Evolutionary conservation across 2,797 vertebrate genomes (phyloP).

Genomic region (Acomys russatus): DNA sequence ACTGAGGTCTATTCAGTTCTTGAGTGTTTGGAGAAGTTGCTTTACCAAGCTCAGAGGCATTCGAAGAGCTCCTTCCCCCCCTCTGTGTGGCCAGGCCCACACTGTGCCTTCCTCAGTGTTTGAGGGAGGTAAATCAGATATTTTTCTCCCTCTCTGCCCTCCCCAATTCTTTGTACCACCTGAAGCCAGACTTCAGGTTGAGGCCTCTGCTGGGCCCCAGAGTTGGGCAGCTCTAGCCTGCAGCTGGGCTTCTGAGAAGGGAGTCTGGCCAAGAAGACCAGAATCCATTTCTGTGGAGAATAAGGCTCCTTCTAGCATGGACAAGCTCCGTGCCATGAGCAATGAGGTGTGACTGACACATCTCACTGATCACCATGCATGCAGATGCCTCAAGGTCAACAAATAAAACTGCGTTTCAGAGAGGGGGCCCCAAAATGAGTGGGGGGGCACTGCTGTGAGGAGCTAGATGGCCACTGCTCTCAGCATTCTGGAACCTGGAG

Average conservation of each 20-base stretch:
- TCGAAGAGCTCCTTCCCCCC: background rate
- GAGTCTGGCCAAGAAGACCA: background rate
- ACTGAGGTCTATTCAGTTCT: background rate
- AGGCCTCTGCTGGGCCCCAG: background rate
- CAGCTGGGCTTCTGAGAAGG: background rate
- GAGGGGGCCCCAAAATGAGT: rapidly evolving
- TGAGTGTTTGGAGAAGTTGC: background rate
- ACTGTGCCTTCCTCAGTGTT: background rate
- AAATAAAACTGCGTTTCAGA: background rate
- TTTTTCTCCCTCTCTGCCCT: background rate
- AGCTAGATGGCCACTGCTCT: background rate
- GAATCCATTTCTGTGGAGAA: background rate
- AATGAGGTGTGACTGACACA: background rate
- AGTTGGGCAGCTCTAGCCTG: background rate
- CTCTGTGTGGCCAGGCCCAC: background rate
- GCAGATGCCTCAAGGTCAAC: background rate
- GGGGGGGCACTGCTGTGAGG: rapidly evolving
- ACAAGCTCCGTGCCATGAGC: background rate
- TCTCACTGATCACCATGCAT: background rate
- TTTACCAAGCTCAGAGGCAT: background rate
- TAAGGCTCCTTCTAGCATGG: background rate
- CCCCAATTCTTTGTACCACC: background rate
- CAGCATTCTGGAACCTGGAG: background rate
- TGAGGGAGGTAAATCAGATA: background rate
- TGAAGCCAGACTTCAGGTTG: background rate